Conservation (phyloP, 2,113 vertebrate species). For the Elachura formosa region DNA sequence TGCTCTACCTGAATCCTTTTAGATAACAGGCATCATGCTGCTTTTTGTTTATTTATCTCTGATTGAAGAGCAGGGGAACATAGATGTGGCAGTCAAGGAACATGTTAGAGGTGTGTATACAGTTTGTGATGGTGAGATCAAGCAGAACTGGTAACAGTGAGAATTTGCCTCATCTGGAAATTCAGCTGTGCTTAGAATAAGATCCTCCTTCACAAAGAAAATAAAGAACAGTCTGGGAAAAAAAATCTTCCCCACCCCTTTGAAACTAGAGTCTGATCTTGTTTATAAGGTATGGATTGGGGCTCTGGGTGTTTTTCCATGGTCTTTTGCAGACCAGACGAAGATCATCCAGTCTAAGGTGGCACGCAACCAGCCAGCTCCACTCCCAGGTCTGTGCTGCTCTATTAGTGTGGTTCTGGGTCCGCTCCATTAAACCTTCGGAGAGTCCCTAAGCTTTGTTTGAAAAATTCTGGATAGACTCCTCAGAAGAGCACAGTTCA, state of each 20-base stretch:
- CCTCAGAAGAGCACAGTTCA: neutral
- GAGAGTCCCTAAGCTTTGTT: neutral
- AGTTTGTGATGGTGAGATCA: slow-evolving; percentile 53
- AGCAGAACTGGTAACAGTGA: neutral
- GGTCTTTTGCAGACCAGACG: neutral
- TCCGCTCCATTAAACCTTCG: neutral
- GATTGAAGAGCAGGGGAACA: slow-evolving; percentile 41
- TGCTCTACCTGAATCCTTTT: slow-evolving; percentile 64
- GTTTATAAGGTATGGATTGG: neutral
- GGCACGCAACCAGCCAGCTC: neutral
- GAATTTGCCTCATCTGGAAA: slow-evolving; percentile 33
- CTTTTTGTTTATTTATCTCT: slow-evolving; percentile 55
- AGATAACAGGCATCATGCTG: slow-evolving; percentile 63
- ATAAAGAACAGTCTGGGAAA: neutral
- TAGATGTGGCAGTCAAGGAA: slow-evolving; percentile 25
- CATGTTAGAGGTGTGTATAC: neutral
- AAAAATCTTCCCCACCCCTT: neutral
- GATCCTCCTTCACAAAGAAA: neutral
- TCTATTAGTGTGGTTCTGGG: neutral
- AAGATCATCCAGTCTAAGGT: neutral
- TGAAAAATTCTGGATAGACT: neutral
- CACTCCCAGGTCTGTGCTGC: neutral
- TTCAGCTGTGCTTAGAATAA: neutral
- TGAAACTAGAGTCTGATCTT: neutral
- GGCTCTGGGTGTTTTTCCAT: neutral